phyloP scores from a whole-genome alignment of 2,113 vertebrate genomes.

The Illadopsis cleaveri region DNA sequence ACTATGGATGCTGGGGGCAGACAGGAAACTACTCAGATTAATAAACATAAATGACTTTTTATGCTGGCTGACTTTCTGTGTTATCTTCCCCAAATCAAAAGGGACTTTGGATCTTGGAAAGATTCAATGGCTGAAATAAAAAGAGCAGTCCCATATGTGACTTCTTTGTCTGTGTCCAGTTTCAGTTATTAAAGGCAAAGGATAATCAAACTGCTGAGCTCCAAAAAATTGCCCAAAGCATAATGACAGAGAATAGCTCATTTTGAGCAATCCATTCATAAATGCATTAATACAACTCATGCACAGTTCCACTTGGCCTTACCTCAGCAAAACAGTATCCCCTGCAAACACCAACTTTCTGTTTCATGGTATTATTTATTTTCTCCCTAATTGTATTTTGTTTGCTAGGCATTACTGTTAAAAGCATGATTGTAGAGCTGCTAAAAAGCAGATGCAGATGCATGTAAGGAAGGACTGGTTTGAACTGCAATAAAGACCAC shows the following conservation, averaged over 20 bases:
- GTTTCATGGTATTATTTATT: neutral
- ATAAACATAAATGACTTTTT: neutral
- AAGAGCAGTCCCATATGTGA: neutral
- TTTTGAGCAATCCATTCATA: neutral
- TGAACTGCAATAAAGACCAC: neutral
- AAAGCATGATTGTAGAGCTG: neutral
- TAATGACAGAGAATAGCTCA: neutral
- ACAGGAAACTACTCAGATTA: neutral
- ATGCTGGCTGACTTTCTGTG: neutral
- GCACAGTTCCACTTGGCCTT: neutral
- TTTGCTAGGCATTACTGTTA: neutral
- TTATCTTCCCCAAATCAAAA: neutral
- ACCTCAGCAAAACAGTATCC: neutral
- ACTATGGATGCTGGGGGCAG: neutral
- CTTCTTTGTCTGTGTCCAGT: neutral
- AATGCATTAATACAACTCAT: neutral
- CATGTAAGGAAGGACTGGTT: neutral
- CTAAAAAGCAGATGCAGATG: neutral
- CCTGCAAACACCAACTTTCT: neutral
- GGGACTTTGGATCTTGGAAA: neutral
- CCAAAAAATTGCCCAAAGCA: neutral
- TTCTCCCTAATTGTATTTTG: neutral
- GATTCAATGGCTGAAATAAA: neutral
- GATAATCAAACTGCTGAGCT: neutral
- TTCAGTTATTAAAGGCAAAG: neutral